phyloP scores from a whole-genome alignment of 2,113 vertebrate genomes.

The Elephantulus edwardii region DNA sequence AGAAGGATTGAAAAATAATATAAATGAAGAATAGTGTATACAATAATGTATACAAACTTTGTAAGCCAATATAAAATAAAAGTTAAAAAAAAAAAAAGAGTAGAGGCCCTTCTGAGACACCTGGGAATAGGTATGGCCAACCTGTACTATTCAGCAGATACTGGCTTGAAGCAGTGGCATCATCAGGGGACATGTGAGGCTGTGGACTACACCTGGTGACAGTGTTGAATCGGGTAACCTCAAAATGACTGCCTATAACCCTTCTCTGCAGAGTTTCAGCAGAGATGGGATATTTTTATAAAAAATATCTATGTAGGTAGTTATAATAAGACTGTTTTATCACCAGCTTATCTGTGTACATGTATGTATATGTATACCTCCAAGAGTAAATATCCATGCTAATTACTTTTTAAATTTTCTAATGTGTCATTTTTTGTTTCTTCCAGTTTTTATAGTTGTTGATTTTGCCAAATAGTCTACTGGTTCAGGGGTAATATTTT shows the following conservation, averaged over 20 bases:
- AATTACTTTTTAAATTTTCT: no score
- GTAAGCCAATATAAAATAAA: no score
- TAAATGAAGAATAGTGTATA: no score
- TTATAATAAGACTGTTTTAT: not conserved
- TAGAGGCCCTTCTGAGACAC: no score
- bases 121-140: not conserved
- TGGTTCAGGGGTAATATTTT: not conserved
- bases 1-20: no score
- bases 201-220: no score
- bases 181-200: no score
- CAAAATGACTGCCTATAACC: not conserved
- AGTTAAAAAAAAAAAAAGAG: no score
- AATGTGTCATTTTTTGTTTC: not conserved
- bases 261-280: no score
- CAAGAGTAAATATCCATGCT: not conserved
- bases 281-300: no score
- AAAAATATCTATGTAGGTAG: not conserved
- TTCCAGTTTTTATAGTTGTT: not conserved
- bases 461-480: not conserved
- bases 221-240: no score
- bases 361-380: not conserved
- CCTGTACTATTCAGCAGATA: not conserved
- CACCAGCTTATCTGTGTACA: not conserved
- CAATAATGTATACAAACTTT: no score
- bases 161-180: not conserved